Evolutionary conservation across 2,113 vertebrate genomes (phyloP).

Genomic region (Danionella cerebrum): DNA sequence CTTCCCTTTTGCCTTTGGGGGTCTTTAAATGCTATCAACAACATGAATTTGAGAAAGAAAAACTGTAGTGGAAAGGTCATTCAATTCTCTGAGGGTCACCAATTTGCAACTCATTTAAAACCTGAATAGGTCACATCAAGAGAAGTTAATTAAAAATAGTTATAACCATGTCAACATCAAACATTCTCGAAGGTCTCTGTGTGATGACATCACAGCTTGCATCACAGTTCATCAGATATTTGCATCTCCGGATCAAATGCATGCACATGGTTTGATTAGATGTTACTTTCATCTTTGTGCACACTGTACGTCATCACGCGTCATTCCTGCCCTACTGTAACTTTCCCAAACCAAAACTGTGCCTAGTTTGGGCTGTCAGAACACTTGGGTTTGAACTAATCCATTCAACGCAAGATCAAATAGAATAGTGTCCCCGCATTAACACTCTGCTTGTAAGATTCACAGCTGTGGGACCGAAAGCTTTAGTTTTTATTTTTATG

Average conservation of each 20-base stretch:
- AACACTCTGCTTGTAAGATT: constrained; percentile 10
- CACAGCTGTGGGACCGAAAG: constrained; percentile 5
- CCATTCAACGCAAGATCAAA: constrained; percentile 5
- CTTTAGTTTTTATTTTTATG: neutral
- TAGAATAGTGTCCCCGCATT: neutral
- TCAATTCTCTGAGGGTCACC: constrained; percentile 3
- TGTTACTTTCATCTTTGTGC: neutral
- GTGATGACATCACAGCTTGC: neutral
- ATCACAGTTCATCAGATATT: neutral
- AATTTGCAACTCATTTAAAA: constrained; percentile 5
- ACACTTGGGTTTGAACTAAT: neutral
- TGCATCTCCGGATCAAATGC: constrained; percentile 9
- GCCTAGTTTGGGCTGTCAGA: neutral
- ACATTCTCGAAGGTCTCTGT: neutral
- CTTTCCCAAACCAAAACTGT: neutral
- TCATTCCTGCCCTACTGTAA: neutral
- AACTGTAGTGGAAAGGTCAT: neutral
- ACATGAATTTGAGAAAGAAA: neutral
- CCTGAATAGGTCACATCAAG: neutral
- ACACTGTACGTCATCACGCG: neutral
- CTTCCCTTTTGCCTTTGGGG: no score
- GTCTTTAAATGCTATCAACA: no score
- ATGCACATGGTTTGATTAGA: neutral
- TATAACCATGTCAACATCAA: neutral
- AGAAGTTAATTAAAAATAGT: neutral